These are phyloP conservation scores for Plebejus argus DNA, from an alignment of 2,888 invertebrate genomes.

Conservation along the genomic window DNA sequence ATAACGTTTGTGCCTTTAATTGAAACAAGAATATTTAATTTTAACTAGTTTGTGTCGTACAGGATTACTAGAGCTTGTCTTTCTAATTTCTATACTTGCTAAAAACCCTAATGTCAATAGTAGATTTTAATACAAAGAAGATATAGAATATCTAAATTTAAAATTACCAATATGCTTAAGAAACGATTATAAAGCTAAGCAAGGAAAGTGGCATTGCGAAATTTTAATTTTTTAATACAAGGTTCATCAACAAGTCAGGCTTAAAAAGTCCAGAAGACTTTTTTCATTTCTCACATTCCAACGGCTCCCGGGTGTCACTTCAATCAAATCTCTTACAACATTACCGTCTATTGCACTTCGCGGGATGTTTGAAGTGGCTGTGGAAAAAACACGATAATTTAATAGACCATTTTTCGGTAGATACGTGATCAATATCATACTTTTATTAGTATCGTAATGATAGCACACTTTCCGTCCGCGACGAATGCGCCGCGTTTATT, in stretches of 20 bases:
- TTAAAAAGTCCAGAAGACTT: too few species aligned
- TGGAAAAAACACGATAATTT: constrained; percentile 69
- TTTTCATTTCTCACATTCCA: constrained; percentile 6
- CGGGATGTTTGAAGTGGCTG: constrained; percentile 32
- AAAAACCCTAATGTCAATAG: neutral
- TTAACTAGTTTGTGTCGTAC: neutral
- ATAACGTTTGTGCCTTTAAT: constrained; percentile 16
- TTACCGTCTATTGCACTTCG: constrained; percentile 17
- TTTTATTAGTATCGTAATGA: constrained; percentile 60
- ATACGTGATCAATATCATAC: constrained; percentile 69
- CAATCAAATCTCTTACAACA: constrained; percentile 24
- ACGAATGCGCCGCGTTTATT: constrained; percentile 42
- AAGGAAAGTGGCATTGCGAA: neutral
- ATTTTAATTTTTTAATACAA: neutral
- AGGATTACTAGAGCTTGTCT: neutral
- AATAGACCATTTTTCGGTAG: constrained; percentile 64
- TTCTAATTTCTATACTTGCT: neutral
- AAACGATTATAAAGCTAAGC: neutral
- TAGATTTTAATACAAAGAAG: neutral
- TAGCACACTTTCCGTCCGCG: constrained; percentile 65
- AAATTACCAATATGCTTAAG: too few species aligned
- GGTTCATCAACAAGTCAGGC: too few species aligned
- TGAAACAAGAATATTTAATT: constrained; percentile 9
- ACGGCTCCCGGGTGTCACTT: neutral
- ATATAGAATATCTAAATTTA: neutral